phyloP scores from a whole-genome alignment of 2,113 vertebrate species.

The Eurypyga helias region DNA sequence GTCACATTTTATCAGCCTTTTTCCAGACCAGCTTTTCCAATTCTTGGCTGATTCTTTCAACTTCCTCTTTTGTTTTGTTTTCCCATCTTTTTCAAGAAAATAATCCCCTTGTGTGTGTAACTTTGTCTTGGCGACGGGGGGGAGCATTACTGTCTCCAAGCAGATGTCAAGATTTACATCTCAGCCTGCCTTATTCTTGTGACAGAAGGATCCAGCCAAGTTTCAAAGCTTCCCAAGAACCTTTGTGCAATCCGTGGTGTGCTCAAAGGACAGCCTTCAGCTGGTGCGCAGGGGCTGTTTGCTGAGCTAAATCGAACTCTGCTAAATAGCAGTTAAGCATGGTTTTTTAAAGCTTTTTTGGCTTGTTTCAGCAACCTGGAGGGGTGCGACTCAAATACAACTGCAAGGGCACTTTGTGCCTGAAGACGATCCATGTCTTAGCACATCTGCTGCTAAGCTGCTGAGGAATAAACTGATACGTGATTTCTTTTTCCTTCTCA shows the following conservation, averaged over 20 bases:
- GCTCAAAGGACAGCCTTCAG: not conserved
- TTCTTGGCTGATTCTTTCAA: not conserved
- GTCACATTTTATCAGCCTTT: not conserved
- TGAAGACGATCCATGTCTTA: not conserved
- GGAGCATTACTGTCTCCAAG: not conserved
- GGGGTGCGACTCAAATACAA: fast-evolving
- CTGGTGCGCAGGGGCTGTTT: not conserved
- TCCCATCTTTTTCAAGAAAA: not conserved
- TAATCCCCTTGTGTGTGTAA: not conserved
- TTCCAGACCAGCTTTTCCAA: not conserved
- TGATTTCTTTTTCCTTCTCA: not conserved
- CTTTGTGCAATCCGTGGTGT: not conserved
- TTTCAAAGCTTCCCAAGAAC: not conserved
- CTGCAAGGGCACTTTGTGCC: not conserved
- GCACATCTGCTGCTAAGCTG: not conserved
- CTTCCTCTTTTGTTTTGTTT: not conserved
- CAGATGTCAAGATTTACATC: not conserved
- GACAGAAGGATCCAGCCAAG: not conserved
- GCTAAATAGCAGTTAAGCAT: not conserved
- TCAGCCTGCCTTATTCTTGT: not conserved
- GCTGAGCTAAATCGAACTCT: not conserved
- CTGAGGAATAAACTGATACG: not conserved
- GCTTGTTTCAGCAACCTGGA: not conserved
- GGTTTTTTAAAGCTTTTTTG: not conserved
- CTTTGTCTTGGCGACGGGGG: not conserved